These are phyloP conservation scores for Exocentrus adspersus DNA, from an alignment of 2,888 invertebrate species.

Conservation along the genomic window DNA sequence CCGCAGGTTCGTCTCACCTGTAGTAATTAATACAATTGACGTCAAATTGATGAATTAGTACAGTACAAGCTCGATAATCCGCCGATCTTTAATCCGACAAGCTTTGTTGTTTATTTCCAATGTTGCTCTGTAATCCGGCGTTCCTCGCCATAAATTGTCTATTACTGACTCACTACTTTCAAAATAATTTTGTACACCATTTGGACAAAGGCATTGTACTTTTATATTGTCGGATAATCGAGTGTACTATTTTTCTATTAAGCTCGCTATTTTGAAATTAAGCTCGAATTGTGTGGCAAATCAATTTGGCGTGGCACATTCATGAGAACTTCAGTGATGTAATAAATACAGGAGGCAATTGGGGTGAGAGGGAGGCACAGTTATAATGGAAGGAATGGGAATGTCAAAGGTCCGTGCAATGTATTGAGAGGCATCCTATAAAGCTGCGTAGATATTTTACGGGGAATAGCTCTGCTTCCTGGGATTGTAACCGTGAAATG, in stretches of 20 bases:
- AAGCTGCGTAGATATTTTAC: slow-evolving; percentile 1
- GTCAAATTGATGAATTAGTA: no score
- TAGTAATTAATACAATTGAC: no score
- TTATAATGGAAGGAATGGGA: background rate
- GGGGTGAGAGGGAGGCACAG: background rate
- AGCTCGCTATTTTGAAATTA: no score
- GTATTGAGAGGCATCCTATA: slow-evolving; percentile 1
- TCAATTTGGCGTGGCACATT: background rate
- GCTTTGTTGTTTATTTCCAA: no score
- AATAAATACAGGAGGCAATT: background rate
- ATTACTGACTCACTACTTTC: background rate
- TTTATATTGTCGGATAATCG: no score
- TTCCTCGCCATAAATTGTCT: background rate
- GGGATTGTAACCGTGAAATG: background rate
- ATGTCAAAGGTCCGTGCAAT: background rate
- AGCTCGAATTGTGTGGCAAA: background rate
- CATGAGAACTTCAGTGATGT: background rate
- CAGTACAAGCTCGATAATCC: no score
- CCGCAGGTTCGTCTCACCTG: slow-evolving; percentile 82
- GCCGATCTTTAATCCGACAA: no score
- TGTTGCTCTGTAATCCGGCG: background rate
- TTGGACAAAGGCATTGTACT: no score
- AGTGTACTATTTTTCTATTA: no score
- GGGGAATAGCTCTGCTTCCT: background rate
- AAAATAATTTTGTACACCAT: no score